Conservation (phyloP, 2,888 invertebrate species). For the Megalurothrips usitatus region DNA sequence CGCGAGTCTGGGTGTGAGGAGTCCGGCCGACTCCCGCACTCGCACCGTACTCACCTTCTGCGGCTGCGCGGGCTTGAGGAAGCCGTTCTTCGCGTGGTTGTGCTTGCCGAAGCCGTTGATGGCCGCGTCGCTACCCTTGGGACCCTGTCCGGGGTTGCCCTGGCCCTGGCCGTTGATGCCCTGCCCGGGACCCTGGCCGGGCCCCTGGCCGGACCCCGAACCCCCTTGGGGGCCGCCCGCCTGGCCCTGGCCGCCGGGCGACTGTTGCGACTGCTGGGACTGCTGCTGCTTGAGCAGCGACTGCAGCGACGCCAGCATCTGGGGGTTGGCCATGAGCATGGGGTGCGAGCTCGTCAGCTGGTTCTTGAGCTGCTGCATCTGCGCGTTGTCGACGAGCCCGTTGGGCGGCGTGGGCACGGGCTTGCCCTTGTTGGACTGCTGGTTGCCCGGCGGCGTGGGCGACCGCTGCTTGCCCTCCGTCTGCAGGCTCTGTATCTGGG, state of each 20-base stretch:
- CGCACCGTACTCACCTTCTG: slow-evolving; percentile 28
- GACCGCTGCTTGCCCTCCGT: slow-evolving; percentile 23
- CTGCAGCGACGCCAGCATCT: slow-evolving; percentile 43
- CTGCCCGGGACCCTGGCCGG: neutral
- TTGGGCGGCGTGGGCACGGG: slow-evolving; percentile 6
- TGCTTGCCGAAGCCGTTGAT: slow-evolving; percentile 29
- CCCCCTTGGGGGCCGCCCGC: slow-evolving; percentile 27
- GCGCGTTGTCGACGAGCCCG: slow-evolving; percentile 33
- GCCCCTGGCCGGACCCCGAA: slow-evolving; percentile 28
- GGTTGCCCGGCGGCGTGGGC: neutral
- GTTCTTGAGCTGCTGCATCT: slow-evolving; percentile 40
- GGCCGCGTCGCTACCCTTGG: slow-evolving; percentile 17
- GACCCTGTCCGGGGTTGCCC: slow-evolving; percentile 24
- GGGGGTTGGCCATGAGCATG: slow-evolving; percentile 41
- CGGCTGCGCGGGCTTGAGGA: slow-evolving; percentile 32
- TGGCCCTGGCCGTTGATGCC: slow-evolving; percentile 28
- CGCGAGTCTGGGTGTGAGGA: neutral
- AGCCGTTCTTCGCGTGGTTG: slow-evolving; percentile 30
- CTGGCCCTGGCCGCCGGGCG: slow-evolving; percentile 22
- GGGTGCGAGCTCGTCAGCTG: slow-evolving; percentile 38
- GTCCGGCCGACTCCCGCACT: neutral
- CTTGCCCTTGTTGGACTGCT: neutral
- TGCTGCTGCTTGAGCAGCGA: slow-evolving; percentile 39
- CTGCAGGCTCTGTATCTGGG: slow-evolving; percentile 46
- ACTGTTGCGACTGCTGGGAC: slow-evolving; percentile 22